Base-by-base conservation (phyloP, 2,113 vertebrate species). In the Telmatochromis sp. region DNA sequence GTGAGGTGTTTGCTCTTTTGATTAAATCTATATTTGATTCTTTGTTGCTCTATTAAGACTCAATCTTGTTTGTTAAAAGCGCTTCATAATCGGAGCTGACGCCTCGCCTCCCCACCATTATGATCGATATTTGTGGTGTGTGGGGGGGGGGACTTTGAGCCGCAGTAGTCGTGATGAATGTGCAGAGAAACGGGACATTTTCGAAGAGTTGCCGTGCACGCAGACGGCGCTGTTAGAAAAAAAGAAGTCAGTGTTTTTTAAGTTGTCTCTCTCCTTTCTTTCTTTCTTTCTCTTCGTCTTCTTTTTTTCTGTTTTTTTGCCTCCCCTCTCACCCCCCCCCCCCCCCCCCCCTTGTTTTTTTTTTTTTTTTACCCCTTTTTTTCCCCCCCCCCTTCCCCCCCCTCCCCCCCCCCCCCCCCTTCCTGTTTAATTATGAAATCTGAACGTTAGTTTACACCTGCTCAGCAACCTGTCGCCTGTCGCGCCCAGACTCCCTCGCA, bases 391-490 rank as follows among this genome's bases (percentile, higher is more conserved):
- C n/a, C n/a, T n/a, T n/a, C n/a, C n/a, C 33, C 35, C 78, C 73
- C 47, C 6, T 1, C 14, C 0, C 5, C 15, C 11, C 4, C 9
- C 5, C 15, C 11, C 4, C 9, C 51, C 1, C 19, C 35, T 40
- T 47, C 54, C 73, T 47, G 47, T 91, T 83, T 88, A 87, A 93
- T 93, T 93, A 89, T 81, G 79, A 88, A 89, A 93, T 84, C 81
- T 21, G 82, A 89, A 95, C 84, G 88, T 93, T 91, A 68, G 87
- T 96, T 96, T 94, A 95, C 96, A 96, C 96, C 95, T 96, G 96
- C 94, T 95, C 92, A 35, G 91, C 93, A 94, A 94, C 95, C 94
- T 94, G 94, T 88, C 90, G 88, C 90, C 89, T 91, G 93, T 94
- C 93, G 94, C 92, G 85, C 91, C 78, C 88, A 90, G 89, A 89